Conservation (phyloP, 2,113 vertebrate genomes). For the Reinhardtius hippoglossoides region DNA sequence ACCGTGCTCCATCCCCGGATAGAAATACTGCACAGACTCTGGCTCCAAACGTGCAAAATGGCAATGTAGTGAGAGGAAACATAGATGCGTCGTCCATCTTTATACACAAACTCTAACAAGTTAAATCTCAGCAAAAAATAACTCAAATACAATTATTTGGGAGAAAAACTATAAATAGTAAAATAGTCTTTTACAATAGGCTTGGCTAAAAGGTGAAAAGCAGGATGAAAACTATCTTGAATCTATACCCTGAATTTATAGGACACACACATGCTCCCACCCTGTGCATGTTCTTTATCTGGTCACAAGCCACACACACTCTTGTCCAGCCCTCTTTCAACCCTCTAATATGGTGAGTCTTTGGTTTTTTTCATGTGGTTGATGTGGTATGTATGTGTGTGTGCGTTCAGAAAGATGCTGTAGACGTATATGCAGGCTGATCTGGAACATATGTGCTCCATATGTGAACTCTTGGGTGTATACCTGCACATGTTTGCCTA, state of each 20-base stretch:
- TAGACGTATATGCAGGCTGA: neutral
- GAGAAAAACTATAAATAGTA: too few relatives aligned
- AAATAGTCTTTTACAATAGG: too few relatives aligned
- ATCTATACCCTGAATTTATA: neutral
- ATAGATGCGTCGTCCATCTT: too few relatives aligned
- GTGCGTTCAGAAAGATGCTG: slow-evolving; percentile 9
- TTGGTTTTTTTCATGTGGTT: slow-evolving; percentile 49
- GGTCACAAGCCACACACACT: slow-evolving; percentile 27
- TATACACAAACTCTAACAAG: too few relatives aligned
- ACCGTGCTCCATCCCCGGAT: too few relatives aligned
- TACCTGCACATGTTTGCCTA: neutral
- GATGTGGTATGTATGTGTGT: neutral
- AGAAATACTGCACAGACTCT: too few relatives aligned
- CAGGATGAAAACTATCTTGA: neutral
- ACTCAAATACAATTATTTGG: too few relatives aligned
- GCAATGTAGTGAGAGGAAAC: too few relatives aligned
- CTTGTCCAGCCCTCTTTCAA: neutral
- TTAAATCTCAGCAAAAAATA: too few relatives aligned
- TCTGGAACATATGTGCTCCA: slow-evolving; percentile 42
- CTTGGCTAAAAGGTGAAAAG: neutral
- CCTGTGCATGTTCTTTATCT: neutral
- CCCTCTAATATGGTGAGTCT: slow-evolving; percentile 28
- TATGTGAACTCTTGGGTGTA: slow-evolving; percentile 29
- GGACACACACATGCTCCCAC: slow-evolving; percentile 11
- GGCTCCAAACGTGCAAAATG: too few relatives aligned